Evolutionary conservation across 1,140 invertebrate species (phyloP).

Genomic region (Neodiprion lecontei): DNA sequence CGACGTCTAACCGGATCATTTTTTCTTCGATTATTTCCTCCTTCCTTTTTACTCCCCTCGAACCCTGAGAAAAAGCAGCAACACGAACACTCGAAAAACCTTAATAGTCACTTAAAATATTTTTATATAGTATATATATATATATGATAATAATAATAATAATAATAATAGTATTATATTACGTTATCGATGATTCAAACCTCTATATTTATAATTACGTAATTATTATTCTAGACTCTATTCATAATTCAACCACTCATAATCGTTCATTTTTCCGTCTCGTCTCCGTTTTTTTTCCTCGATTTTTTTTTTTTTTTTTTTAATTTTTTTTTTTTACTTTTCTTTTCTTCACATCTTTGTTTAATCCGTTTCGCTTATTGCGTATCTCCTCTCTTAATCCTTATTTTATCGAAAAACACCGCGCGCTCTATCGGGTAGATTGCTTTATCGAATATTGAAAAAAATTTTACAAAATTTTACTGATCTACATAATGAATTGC

Average conservation of each 20-base stretch:
- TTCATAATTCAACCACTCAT: slow-evolving; percentile 60
- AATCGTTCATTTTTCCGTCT: slow-evolving; percentile 43
- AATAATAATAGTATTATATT: neutral
- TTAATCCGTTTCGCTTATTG: neutral
- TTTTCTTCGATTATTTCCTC: neutral
- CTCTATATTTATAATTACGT: neutral
- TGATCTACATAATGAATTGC: too few species aligned
- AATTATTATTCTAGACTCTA: slow-evolving; percentile 56
- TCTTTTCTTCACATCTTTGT: neutral
- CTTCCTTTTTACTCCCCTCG: neutral
- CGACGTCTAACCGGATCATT: neutral
- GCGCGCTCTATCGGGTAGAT: neutral
- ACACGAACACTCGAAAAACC: too few species aligned
- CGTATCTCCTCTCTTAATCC: neutral
- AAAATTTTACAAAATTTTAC: too few species aligned
- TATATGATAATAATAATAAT: neutral
- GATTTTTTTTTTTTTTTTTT: neutral
- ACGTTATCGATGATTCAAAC: slow-evolving; percentile 7
- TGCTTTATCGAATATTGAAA: too few species aligned
- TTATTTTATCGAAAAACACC: neutral
- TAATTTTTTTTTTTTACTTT: neutral
- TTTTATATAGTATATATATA: too few species aligned
- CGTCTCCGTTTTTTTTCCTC: neutral
- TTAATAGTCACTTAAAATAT: neutral
- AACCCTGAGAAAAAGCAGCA: neutral